Evolutionary conservation across 2,113 vertebrate genomes (phyloP).

Genomic region (Callospermophilus lateralis): DNA sequence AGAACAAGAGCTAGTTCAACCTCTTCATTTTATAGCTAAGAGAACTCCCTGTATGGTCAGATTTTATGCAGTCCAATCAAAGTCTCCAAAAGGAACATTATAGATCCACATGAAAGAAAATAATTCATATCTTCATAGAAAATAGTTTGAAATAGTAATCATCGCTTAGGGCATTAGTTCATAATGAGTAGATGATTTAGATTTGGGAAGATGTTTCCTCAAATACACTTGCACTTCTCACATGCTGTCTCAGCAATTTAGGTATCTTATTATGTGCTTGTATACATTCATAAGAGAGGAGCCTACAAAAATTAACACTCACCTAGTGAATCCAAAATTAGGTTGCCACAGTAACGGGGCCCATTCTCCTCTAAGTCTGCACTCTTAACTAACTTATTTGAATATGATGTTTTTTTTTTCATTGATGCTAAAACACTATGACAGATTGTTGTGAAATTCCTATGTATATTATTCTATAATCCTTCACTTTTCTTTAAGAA

Average conservation of each 20-base stretch:
- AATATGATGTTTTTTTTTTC: conserved; percentile 63
- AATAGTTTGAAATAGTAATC: conserved; percentile 26
- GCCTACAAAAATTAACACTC: conserved; percentile 50
- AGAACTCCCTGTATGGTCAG: not conserved
- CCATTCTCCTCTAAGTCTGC: conserved; percentile 51
- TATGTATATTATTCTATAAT: not conserved
- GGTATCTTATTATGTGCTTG: conserved; percentile 64
- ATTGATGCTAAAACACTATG: conserved; percentile 11
- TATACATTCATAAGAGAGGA: conserved; percentile 61
- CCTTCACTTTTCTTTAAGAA: not conserved
- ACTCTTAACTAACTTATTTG: conserved; percentile 51
- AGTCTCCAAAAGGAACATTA: not conserved
- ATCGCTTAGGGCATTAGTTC: not conserved
- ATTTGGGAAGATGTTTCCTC: not conserved
- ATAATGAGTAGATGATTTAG: not conserved
- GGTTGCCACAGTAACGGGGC: conserved; percentile 72
- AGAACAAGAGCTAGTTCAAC: not conserved
- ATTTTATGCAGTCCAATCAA: not conserved
- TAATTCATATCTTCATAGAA: not conserved
- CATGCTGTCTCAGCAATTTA: conserved; percentile 68
- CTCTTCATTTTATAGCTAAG: not conserved
- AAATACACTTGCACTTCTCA: conserved; percentile 45
- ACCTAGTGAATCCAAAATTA: conserved; percentile 67
- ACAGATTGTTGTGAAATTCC: conserved; percentile 14
- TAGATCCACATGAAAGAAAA: not conserved